These are phyloP conservation scores for Brachionus paranguensis DNA, from an alignment of 1,140 invertebrate genomes.

Conservation along the genomic window DNA sequence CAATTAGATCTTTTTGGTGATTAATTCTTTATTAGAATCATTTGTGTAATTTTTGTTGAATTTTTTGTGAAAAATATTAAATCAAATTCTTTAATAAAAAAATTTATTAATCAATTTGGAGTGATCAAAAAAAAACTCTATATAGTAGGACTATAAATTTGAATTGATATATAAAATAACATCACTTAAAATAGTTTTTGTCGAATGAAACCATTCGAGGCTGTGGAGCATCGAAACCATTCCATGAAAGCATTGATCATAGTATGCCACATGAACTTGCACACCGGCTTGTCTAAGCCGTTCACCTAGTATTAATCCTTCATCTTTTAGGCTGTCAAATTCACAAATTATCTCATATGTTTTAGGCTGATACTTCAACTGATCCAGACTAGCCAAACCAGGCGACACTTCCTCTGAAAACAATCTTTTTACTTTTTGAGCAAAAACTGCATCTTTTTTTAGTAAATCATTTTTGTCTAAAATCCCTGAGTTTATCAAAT, in stretches of 20 bases:
- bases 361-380: not conserved
- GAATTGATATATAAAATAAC: not conserved
- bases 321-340: slow-evolving; percentile 21
- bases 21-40: too few species aligned
- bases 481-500: not conserved
- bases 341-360: slow-evolving; percentile 22
- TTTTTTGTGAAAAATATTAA: too few species aligned
- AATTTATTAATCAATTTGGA: too few species aligned
- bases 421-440: not conserved
- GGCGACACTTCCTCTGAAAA: slow-evolving; percentile 7
- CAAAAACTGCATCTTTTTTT: not conserved
- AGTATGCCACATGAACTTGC: slow-evolving; percentile 1
- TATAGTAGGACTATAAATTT: not conserved
- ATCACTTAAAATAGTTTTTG: not conserved
- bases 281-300: slow-evolving; percentile 7
- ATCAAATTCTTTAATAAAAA: too few species aligned
- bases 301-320: not conserved
- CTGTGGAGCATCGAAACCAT: not conserved
- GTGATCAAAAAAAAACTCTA: not conserved
- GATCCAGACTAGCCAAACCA: not conserved
- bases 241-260: slow-evolving; percentile 29
- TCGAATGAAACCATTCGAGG: not conserved
- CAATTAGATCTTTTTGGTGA: too few species aligned
- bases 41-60: too few species aligned
- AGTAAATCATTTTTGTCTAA: not conserved